Base-by-base conservation (phyloP, 2,797 vertebrate species). In the Pipistrellus kuhlii region DNA sequence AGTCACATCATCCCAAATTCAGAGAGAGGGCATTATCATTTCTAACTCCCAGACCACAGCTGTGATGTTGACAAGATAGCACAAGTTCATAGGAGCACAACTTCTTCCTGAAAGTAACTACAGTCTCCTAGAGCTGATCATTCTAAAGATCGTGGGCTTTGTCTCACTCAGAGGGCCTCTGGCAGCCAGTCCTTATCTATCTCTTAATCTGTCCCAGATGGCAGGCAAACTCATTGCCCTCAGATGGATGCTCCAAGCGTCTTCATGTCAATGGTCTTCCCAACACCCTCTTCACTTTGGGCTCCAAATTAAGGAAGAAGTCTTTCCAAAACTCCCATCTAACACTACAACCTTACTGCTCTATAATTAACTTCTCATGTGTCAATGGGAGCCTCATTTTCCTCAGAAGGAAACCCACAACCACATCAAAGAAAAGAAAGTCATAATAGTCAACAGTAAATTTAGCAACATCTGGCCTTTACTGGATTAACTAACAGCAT, bases 331-430 rank as follows among this genome's bases (percentile, higher is more conserved):
- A 51, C 1, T 13, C 35, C 11, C 8, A 35, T 46, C 7, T 38
- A 72, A 73, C 18, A n/a, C 30, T 8, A 76, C 1, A 11, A 55
- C 48, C 23, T 80, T 68, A 41, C 21, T 48, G 0, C n/a, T 75
- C 48, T 78, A 62, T 62, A 90, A 94, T 46, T 81, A 48, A 85
- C 27, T 90, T 86, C 20, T 51, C 18, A n/a, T 20, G 48, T 48
- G 35, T 77, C 38, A 44, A 21, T 51, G 23, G 32, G 76, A 97
- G n/a, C 13, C 8, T 76, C 66, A 13, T 18, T 71, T 84, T 80
- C 41, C n/a, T 94, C 66, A 92, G 66, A 44, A 85, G 87, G n/a
- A 83, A 41, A 80, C 30, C 5, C 5, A 23, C 3, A 62, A 75
- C 32, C 5, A 8, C 15, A 72, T 12, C 7, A 13, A 38, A 59